phyloP scores from a whole-genome alignment of 2,113 vertebrate genomes.

The Leuciscus idus region DNA sequence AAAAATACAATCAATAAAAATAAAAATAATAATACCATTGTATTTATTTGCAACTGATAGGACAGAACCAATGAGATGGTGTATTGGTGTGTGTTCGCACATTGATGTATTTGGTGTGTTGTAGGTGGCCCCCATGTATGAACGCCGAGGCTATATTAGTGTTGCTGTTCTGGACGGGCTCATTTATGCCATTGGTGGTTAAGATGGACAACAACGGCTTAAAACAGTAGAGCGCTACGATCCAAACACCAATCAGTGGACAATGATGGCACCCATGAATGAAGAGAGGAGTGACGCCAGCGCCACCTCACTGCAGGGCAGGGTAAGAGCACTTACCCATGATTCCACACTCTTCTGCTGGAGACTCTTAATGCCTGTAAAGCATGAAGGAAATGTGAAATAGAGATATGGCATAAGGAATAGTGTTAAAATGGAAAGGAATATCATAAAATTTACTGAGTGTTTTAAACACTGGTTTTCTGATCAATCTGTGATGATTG shows the following conservation, averaged over 20 bases:
- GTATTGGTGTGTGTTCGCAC: neutral
- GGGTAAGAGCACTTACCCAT: constrained; percentile 68
- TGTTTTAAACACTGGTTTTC: neutral
- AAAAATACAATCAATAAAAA: too few relatives aligned
- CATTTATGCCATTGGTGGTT: constrained; percentile 86
- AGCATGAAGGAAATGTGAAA: neutral
- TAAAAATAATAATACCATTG: too few relatives aligned
- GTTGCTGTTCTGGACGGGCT: constrained; percentile 73
- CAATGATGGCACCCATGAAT: constrained; percentile 78
- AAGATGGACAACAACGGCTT: constrained; percentile 73
- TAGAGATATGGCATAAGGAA: neutral
- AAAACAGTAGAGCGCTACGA: constrained; percentile 61
- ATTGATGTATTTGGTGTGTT: neutral
- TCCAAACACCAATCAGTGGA: constrained; percentile 84
- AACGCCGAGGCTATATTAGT: constrained; percentile 81
- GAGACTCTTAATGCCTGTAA: neutral
- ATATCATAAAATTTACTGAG: neutral
- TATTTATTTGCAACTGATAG: neutral
- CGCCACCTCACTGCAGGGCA: constrained; percentile 77
- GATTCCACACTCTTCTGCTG: neutral
- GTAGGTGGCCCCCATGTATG: constrained; percentile 83
- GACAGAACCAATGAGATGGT: neutral
- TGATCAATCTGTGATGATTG: neutral
- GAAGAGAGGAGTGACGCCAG: constrained; percentile 80
- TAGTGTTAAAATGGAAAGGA: neutral